phyloP scores from a whole-genome alignment of 1,140 invertebrate species.

The Aphidius ervi region DNA sequence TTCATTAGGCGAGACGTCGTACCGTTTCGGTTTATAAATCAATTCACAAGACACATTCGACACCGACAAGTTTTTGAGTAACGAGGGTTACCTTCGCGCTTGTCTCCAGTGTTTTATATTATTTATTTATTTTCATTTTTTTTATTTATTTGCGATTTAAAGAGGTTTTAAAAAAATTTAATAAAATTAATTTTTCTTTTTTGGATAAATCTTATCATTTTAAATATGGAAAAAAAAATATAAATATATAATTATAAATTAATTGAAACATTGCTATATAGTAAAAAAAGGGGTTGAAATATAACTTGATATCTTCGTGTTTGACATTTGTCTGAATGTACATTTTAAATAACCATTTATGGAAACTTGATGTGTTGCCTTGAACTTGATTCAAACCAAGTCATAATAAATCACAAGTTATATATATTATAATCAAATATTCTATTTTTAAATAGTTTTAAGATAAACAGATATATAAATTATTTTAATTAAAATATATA shows the following conservation, averaged over 20 bases:
- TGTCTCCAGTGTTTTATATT: not conserved
- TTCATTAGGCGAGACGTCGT: conserved; percentile 21
- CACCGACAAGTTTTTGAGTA: conserved; percentile 19
- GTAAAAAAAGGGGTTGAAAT: not conserved
- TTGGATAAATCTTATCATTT: no score
- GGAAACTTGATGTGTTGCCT: conserved; percentile 13
- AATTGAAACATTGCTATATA: not conserved
- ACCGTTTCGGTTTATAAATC: conserved; percentile 18
- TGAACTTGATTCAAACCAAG: conserved; percentile 8
- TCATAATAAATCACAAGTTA: not conserved
- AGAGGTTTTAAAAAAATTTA: no score
- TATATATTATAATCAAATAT: conserved; percentile 1
- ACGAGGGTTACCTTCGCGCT: conserved; percentile 12
- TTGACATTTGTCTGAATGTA: no score
- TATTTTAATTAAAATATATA: conserved; percentile 3
- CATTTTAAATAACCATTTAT: conserved; percentile 2
- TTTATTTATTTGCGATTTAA: no score
- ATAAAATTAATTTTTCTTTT: no score
- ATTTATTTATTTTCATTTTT: not conserved
- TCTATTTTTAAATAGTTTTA: not conserved
- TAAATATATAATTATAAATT: no score
- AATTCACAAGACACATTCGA: conserved; percentile 15
- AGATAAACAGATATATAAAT: not conserved
- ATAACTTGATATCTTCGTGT: no score
- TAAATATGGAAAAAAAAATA: no score